These are phyloP conservation scores for Cyanistes caeruleus DNA, from an alignment of 2,113 vertebrate species.

Conservation along the genomic window DNA sequence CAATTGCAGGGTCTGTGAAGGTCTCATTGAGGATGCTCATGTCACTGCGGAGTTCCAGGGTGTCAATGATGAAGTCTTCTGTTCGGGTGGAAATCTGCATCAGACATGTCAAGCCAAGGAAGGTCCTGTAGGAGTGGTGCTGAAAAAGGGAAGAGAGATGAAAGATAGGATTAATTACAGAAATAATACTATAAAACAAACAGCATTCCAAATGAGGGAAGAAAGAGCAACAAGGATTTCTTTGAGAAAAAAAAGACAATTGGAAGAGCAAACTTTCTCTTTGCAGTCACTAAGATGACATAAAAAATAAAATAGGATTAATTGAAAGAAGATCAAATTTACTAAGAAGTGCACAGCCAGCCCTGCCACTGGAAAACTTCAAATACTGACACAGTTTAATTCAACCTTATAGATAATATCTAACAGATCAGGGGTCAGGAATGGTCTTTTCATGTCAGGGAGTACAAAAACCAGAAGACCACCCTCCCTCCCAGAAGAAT, in stretches of 20 bases:
- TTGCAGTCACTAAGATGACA: not conserved
- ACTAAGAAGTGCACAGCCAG: not conserved
- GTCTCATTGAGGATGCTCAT: constrained; percentile 93
- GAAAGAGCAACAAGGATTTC: not conserved
- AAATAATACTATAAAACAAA: not conserved
- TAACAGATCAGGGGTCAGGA: not conserved
- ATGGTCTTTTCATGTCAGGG: not conserved
- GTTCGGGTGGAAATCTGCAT: constrained; percentile 95
- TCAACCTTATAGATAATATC: not conserved
- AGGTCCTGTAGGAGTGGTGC: constrained; percentile 97
- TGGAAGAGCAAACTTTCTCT: not conserved
- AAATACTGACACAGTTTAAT: not conserved
- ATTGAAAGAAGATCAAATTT: not conserved
- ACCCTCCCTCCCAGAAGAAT: not conserved
- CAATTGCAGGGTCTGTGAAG: constrained; percentile 88
- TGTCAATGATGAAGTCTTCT: constrained; percentile 93
- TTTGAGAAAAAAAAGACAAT: not conserved
- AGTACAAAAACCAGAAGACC: not conserved
- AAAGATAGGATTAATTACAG: not conserved
- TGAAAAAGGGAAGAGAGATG: not conserved
- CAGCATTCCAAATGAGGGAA: not conserved
- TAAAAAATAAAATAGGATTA: not conserved
- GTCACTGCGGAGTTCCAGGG: constrained; percentile 88
- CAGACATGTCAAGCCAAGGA: constrained; percentile 91
- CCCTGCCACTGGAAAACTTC: not conserved